Conservation (phyloP, 2,113 vertebrate species). For the Rallus limicola region DNA sequence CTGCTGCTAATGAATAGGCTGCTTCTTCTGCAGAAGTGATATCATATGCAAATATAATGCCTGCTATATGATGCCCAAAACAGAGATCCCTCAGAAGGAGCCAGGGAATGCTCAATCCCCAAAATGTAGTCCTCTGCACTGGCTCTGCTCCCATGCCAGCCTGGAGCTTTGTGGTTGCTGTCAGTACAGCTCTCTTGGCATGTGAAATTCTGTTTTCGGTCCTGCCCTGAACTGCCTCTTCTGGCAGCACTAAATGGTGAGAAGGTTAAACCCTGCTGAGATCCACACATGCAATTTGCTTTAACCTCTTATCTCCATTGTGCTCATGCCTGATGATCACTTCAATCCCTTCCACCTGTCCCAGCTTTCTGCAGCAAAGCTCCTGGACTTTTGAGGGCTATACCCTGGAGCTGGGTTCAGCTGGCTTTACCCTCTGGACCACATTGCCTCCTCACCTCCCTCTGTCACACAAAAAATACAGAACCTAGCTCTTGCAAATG, state of each 20-base stretch:
- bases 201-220: background rate
- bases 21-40: conserved; percentile 8
- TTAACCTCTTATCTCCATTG: background rate
- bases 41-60: background rate
- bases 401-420: background rate
- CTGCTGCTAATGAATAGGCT: background rate
- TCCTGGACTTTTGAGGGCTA: background rate
- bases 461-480: background rate
- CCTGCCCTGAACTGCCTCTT: background rate
- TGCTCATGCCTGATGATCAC: background rate
- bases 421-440: background rate
- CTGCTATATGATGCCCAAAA: background rate
- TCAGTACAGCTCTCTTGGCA: background rate
- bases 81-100: background rate
- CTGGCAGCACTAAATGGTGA: accelerated
- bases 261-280: background rate
- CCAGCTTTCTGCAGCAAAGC: background rate
- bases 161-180: background rate
- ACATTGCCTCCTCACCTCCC: background rate
- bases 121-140: background rate
- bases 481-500: background rate
- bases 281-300: background rate
- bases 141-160: accelerated
- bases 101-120: background rate
- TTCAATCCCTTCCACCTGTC: background rate